phyloP scores from a whole-genome alignment of 1,140 invertebrate genomes.

The Neotoxoptera formosana region DNA sequence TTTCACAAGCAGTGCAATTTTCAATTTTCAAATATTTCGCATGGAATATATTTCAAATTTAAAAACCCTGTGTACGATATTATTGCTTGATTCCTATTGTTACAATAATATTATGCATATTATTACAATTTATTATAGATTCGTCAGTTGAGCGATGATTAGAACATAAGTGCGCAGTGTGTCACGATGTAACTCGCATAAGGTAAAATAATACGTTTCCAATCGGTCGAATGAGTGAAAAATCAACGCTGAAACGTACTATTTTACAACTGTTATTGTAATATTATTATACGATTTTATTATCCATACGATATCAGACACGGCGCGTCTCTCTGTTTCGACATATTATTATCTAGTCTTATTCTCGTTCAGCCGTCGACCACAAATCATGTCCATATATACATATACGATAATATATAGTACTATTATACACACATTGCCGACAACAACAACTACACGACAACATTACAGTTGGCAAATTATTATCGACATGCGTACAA shows the following conservation, averaged over 20 bases:
- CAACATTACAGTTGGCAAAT: not conserved
- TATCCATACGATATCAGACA: not conserved
- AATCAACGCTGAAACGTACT: not conserved
- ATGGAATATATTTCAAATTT: too few relatives aligned
- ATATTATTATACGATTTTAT: too few relatives aligned
- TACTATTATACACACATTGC: not conserved
- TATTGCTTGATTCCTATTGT: not conserved
- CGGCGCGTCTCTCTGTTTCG: not conserved
- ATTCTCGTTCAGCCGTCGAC: not conserved
- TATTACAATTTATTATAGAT: not conserved
- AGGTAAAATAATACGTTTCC: not conserved
- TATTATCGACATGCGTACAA: not conserved
- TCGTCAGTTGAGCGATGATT: not conserved
- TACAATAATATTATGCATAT: too few relatives aligned
- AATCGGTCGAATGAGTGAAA: not conserved
- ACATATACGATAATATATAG: not conserved
- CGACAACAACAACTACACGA: not conserved
- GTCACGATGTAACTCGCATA: not conserved
- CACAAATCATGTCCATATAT: conserved; percentile 11
- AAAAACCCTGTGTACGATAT: too few relatives aligned
- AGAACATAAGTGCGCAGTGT: not conserved
- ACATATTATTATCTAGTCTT: too few relatives aligned
- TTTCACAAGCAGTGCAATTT: too few relatives aligned
- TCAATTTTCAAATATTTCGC: too few relatives aligned
- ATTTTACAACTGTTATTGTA: not conserved